phyloP scores from a whole-genome alignment of 2,113 vertebrate species.

The Tachysurus vachellii region DNA sequence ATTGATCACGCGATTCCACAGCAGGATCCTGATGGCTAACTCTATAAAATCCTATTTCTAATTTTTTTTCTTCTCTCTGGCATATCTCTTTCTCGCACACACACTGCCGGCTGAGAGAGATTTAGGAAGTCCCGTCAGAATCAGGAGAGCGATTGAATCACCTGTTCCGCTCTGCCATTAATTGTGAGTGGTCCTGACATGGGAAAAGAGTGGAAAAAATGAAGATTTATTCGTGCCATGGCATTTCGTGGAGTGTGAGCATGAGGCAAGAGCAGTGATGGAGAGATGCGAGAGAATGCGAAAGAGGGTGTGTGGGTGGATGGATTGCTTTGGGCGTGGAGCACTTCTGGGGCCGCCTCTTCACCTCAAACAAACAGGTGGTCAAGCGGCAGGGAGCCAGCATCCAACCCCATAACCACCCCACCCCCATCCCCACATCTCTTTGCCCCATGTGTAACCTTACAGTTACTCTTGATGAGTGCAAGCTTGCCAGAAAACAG shows the following conservation, averaged over 20 bases:
- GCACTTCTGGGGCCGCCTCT: conserved; percentile 5
- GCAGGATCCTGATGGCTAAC: conserved; percentile 55
- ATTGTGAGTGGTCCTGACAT: conserved; percentile 60
- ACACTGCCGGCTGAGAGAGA: conserved; percentile 33
- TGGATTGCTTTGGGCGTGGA: neutral
- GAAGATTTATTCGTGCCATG: conserved; percentile 25
- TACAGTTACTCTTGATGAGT: conserved; percentile 36
- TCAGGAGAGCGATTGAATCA: conserved; percentile 49
- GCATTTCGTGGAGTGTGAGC: neutral
- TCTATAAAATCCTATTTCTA: conserved; percentile 63
- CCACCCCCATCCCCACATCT: neutral
- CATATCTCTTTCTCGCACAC: conserved; percentile 9
- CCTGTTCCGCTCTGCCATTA: conserved; percentile 54
- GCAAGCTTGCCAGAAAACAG: conserved; percentile 29
- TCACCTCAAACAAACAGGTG: conserved; percentile 53
- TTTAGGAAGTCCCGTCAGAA: conserved; percentile 50
- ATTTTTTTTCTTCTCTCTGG: conserved; percentile 34
- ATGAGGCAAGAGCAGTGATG: neutral
- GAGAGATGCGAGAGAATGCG: conserved; percentile 18
- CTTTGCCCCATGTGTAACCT: neutral
- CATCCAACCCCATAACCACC: neutral
- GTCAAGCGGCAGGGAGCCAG: conserved; percentile 7
- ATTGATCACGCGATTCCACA: conserved; percentile 62
- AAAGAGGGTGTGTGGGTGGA: neutral
- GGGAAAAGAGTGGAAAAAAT: conserved; percentile 31